phyloP scores from a whole-genome alignment of 2,797 vertebrate genomes.

The Prunella strophiata region DNA sequence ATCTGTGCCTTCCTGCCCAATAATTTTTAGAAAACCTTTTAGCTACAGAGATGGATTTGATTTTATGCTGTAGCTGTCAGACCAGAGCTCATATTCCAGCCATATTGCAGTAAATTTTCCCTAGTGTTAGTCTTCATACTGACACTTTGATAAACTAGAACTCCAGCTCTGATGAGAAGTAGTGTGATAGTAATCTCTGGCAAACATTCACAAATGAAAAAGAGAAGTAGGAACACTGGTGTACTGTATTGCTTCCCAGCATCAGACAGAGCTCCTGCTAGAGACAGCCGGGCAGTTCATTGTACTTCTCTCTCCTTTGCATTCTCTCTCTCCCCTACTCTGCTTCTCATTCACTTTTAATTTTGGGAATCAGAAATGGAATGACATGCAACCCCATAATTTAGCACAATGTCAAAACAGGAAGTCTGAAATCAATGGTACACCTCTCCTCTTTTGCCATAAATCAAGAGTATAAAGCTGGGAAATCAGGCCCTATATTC shows the following conservation, averaged over 20 bases:
- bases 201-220: conserved; percentile 53
- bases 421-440: neutral
- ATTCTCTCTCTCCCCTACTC: neutral
- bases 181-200: conserved; percentile 55
- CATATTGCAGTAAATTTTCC: conserved; percentile 53
- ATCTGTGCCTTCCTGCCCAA: neutral
- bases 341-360: neutral
- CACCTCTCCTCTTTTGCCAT: neutral
- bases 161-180: conserved; percentile 54
- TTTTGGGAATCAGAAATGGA: conserved; percentile 2
- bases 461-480: conserved; percentile 3
- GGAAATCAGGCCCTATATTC: neutral
- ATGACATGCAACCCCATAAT: neutral
- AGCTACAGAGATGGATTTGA: conserved; percentile 14
- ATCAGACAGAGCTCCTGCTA: neutral
- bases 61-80: conserved; percentile 31
- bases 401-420: neutral
- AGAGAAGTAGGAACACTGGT: neutral
- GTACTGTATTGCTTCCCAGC: neutral
- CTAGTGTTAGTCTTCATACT: conserved; percentile 50
- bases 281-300: neutral
- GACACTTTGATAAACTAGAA: conserved; percentile 72
- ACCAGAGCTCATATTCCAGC: conserved; percentile 23
- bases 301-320: neutral
- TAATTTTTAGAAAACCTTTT: conserved; percentile 55